phyloP scores from a whole-genome alignment of 2,113 vertebrate species.

The Xenotilapia longispinis region DNA sequence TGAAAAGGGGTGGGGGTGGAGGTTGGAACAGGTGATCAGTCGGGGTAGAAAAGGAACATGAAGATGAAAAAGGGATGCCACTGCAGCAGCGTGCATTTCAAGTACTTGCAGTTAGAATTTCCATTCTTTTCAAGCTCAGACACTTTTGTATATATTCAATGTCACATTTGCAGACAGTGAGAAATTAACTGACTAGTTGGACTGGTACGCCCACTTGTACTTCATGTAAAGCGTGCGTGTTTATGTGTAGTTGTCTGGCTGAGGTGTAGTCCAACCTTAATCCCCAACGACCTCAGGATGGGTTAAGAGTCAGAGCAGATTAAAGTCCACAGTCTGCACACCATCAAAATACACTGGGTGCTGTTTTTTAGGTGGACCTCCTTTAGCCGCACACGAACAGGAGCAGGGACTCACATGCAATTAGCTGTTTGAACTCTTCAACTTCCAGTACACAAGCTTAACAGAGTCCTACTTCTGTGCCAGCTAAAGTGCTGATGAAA shows the following conservation, averaged over 20 bases:
- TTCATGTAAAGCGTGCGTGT: neutral
- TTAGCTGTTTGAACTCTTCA: neutral
- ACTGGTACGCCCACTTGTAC: neutral
- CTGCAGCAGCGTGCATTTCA: neutral
- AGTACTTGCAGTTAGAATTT: neutral
- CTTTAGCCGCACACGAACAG: neutral
- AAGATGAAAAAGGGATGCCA: neutral
- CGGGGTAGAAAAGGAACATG: neutral
- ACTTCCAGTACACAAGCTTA: neutral
- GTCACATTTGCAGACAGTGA: neutral
- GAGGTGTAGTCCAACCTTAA: neutral
- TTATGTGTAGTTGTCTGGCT: neutral
- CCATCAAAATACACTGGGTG: neutral
- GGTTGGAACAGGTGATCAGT: slow-evolving; percentile 48
- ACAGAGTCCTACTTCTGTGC: neutral
- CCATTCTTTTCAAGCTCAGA: neutral
- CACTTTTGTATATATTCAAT: neutral
- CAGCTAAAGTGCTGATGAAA: slow-evolving; percentile 17
- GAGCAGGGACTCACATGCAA: neutral
- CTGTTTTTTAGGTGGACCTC: neutral
- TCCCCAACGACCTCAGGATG: neutral
- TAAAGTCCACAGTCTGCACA: neutral
- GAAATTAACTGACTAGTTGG: neutral
- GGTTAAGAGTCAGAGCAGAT: slow-evolving; percentile 1
- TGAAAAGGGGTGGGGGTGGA: neutral